Conservation (phyloP, 2,888 invertebrate genomes). For the Pristionchus entomophagus region DNA sequence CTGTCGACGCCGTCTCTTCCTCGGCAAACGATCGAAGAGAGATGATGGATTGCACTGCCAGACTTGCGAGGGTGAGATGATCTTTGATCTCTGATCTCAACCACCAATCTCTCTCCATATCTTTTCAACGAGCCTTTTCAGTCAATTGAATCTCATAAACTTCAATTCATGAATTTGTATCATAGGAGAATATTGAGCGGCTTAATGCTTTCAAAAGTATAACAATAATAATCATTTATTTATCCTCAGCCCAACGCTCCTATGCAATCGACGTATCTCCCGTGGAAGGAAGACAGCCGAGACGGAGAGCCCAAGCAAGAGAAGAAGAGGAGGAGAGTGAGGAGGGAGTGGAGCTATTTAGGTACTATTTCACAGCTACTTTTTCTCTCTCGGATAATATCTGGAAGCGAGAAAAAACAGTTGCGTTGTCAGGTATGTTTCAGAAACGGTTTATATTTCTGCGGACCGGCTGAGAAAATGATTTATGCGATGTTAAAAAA, state of each 20-base stretch:
- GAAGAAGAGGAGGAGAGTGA: neutral
- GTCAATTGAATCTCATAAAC: too few species aligned
- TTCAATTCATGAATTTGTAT: too few species aligned
- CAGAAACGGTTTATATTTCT: neutral
- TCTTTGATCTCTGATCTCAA: too few species aligned
- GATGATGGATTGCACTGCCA: conserved; percentile 63
- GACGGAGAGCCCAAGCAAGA: conserved; percentile 8
- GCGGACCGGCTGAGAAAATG: too few species aligned
- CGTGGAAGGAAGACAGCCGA: neutral
- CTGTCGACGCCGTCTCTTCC: conserved; percentile 60
- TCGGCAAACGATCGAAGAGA: conserved; percentile 60
- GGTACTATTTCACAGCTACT: neutral
- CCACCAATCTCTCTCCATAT: too few species aligned
- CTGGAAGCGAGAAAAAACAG: neutral
- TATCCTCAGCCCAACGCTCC: conserved; percentile 1
- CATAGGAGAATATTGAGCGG: too few species aligned
- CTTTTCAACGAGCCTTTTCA: too few species aligned
- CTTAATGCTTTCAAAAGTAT: too few species aligned
- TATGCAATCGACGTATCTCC: neutral
- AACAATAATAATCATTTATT: too few species aligned
- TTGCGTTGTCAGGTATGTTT: neutral
- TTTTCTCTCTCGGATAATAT: neutral
- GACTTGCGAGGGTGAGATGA: conserved; percentile 51
- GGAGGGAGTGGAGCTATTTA: conserved; percentile 16
- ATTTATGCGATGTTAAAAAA: too few species aligned